These are phyloP conservation scores for Drosophila bocqueti DNA, from an alignment of 1,140 invertebrate genomes.

Conservation along the genomic window DNA sequence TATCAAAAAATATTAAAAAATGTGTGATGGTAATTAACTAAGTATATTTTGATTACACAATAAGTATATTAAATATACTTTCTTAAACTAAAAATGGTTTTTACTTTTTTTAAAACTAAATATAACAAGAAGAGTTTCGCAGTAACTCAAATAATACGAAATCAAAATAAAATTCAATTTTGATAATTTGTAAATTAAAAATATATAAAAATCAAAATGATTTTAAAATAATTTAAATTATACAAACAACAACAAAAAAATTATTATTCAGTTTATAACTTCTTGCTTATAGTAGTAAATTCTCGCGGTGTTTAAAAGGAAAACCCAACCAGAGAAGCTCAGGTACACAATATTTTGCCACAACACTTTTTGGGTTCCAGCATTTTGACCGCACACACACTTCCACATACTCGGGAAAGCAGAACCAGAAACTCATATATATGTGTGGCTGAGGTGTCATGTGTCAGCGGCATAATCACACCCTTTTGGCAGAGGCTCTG, in stretches of 20 bases:
- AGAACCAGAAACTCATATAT: slow-evolving; percentile 23
- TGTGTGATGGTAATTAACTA: too few species aligned
- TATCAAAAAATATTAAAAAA: too few species aligned
- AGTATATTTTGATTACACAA: too few species aligned
- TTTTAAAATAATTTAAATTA: not conserved
- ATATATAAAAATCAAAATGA: too few species aligned
- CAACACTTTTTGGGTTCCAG: slow-evolving; percentile 66
- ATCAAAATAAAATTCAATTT: too few species aligned
- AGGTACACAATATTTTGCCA: slow-evolving; percentile 59
- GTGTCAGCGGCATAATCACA: slow-evolving; percentile 79
- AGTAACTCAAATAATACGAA: too few species aligned
- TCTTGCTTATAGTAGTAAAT: not conserved
- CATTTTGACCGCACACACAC: slow-evolving; percentile 62
- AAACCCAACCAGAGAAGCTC: slow-evolving; percentile 6
- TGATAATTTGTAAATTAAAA: too few species aligned
- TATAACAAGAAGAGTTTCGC: too few species aligned
- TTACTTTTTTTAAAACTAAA: too few species aligned
- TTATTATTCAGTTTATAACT: not conserved
- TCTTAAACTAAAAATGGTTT: too few species aligned
- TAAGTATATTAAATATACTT: too few species aligned
- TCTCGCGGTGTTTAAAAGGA: not conserved
- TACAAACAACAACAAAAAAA: not conserved
- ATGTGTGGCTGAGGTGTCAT: slow-evolving; percentile 63
- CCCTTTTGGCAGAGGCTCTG: slow-evolving; percentile 55
- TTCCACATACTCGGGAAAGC: not conserved